Conservation (phyloP, 1,140 invertebrate genomes). For the Pseudachorutes palmiensis region DNA sequence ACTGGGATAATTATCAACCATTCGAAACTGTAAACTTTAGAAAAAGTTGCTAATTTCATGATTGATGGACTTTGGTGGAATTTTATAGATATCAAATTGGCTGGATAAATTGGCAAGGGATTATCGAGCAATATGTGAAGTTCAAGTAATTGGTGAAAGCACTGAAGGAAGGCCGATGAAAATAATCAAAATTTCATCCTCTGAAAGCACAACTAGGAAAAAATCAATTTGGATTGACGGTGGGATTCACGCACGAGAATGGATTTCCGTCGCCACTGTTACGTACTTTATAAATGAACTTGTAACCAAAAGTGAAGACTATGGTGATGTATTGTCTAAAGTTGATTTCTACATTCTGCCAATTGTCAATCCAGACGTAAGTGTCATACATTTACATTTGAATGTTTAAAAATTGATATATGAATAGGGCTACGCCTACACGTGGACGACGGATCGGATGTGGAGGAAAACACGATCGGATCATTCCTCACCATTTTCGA, state of each 20-base stretch:
- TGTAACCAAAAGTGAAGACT: constrained; percentile 41
- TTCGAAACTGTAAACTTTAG: constrained; percentile 1
- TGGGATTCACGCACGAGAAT: constrained; percentile 52
- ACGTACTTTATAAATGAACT: constrained; percentile 49
- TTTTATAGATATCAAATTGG: constrained; percentile 18
- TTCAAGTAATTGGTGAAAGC: constrained; percentile 16
- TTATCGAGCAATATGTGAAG: background rate
- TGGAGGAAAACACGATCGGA: constrained; percentile 26
- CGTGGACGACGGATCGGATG: constrained; percentile 48
- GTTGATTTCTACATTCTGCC: constrained; percentile 30
- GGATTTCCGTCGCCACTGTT: constrained; percentile 53
- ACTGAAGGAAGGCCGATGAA: constrained; percentile 16
- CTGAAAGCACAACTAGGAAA: background rate
- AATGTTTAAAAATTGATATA: too few species aligned
- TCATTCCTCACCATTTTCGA: background rate
- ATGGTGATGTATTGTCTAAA: constrained; percentile 27
- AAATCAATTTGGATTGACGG: constrained; percentile 22
- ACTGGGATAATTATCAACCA: constrained; percentile 10
- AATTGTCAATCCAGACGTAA: constrained; percentile 26
- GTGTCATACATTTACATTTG: too few species aligned
- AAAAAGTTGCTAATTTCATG: too few species aligned
- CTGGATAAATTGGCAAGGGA: constrained; percentile 7
- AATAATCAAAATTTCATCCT: constrained; percentile 15
- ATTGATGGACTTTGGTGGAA: too few species aligned
- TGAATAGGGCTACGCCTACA: constrained; percentile 48